A percentile compares a stretch with the other conserved stretches of the same genome.
These are phyloP conservation scores for Neelides folsomi DNA, from an alignment of 2,888 invertebrate species.

Conservation along the genomic window DNA sequence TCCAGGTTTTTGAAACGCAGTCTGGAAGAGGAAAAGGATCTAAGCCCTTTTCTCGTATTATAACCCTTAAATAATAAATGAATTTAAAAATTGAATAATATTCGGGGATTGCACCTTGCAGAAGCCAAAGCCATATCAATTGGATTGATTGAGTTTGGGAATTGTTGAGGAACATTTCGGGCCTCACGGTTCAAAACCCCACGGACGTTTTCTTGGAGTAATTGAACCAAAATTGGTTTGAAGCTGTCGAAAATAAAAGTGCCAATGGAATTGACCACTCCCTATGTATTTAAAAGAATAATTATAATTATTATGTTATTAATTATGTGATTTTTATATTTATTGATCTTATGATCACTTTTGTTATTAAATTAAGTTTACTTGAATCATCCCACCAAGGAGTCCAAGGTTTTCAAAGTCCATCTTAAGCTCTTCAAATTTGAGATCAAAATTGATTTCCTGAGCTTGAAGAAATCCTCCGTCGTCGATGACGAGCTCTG, in stretches of 20 bases:
- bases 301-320: neutral
- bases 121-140: constrained; percentile 69
- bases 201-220: constrained; percentile 57
- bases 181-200: constrained; percentile 61
- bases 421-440: constrained; percentile 59
- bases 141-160: constrained; percentile 74
- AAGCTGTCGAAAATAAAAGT: constrained; percentile 71
- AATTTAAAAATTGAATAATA: neutral
- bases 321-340: too few species aligned
- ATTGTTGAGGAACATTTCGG: constrained; percentile 54
- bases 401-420: constrained; percentile 72
- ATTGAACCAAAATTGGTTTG: constrained; percentile 63
- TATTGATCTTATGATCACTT: too few species aligned
- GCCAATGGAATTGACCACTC: constrained; percentile 67
- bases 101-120: constrained; percentile 37
- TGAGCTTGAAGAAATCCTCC: constrained; percentile 64
- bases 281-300: constrained; percentile 42
- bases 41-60: constrained; percentile 50
- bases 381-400: constrained; percentile 50
- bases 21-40: constrained; percentile 60
- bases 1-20: constrained; percentile 18
- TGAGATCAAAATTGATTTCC: constrained; percentile 64
- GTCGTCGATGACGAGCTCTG: constrained; percentile 55
- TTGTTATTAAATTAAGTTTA: constrained; percentile 9
- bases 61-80: constrained; percentile 28